A percentile compares a stretch with the other conserved stretches of the same genome.
Evolutionary conservation across 2,113 vertebrate genomes (phyloP).

Genomic region (Fulmarus glacialis): DNA sequence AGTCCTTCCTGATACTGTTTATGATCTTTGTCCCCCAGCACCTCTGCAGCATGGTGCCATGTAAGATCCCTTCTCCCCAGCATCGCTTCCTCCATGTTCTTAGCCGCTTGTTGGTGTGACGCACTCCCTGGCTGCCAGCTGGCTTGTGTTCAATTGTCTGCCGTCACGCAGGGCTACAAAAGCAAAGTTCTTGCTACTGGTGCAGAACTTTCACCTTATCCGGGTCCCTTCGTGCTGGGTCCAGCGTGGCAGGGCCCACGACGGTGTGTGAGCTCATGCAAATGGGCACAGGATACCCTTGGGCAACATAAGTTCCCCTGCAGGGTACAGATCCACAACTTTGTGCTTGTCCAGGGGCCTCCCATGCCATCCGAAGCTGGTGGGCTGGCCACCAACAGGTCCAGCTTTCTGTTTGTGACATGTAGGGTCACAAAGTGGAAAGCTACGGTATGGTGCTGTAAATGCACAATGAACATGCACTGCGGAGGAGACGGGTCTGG

Average conservation of each 20-base stretch:
- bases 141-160: background rate
- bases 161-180: background rate
- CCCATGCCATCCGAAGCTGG: background rate
- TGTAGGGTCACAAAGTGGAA: background rate
- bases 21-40: background rate
- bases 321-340: background rate
- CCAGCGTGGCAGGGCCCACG: fast-evolving
- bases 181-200: background rate
- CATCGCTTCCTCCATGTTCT: background rate
- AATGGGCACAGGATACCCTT: background rate
- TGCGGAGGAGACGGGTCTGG: background rate
- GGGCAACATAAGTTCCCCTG: background rate
- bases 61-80: background rate
- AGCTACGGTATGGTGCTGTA: background rate
- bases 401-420: background rate
- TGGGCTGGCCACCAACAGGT: background rate
- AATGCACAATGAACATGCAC: background rate
- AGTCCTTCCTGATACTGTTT: background rate
- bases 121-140: background rate
- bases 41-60: background rate
- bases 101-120: background rate
- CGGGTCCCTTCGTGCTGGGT: fast-evolving
- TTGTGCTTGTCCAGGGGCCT: background rate
- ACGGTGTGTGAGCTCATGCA: background rate
- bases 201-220: background rate